Conservation (phyloP, 2,113 vertebrate genomes). For the Prietella phreatophila region DNA sequence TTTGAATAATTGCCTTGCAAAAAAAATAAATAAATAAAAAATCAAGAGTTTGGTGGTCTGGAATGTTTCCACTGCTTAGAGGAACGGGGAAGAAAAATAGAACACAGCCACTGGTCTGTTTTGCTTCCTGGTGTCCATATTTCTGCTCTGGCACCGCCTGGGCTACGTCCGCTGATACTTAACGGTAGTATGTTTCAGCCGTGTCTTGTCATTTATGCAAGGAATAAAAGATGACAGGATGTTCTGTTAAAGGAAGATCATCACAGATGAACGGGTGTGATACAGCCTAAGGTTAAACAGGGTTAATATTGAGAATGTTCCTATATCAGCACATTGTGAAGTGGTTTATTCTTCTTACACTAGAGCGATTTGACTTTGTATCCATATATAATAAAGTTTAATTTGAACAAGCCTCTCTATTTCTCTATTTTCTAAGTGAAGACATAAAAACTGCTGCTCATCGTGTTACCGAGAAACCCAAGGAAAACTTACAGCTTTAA, state of each 20-base stretch:
- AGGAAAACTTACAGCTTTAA: not conserved
- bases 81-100: conserved; percentile 22
- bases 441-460: not conserved
- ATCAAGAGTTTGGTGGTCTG: conserved; percentile 37
- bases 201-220: not conserved
- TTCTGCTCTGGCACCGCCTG: not conserved
- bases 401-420: not conserved
- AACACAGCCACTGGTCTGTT: not conserved
- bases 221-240: not conserved
- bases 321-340: not conserved
- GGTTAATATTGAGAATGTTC: not conserved
- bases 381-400: not conserved
- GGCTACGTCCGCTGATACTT: not conserved
- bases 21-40: not conserved
- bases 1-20: conserved; percentile 62
- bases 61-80: conserved; percentile 19
- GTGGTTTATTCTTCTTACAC: not conserved
- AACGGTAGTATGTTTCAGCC: not conserved
- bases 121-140: not conserved
- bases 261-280: not conserved
- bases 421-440: not conserved
- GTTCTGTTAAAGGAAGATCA: not conserved
- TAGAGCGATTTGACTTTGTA: not conserved
- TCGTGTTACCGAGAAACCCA: not conserved
- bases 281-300: not conserved